Evolutionary conservation across 2,113 vertebrate genomes (phyloP), one percentile per base, ranked within the genome.

Genomic region (Saccopteryx bilineata): DNA sequence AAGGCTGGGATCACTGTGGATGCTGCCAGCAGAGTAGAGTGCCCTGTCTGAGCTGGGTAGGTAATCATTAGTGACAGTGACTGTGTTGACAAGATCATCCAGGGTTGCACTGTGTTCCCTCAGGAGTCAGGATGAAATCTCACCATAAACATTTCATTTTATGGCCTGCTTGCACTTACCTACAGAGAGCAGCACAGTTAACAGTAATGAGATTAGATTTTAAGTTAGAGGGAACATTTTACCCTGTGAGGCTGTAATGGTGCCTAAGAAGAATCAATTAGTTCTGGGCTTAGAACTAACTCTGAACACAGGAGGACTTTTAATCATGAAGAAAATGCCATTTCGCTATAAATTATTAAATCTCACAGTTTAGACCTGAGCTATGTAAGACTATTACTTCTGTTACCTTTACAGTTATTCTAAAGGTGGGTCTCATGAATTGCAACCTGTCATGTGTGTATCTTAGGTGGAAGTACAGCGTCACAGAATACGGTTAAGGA

Each of bases 331-430:
- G n/a, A 66, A 56, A 84, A 65, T 48, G 8, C 18, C 52, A 78
- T 63, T 94, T 72, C 19, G 5, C 48, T 81, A 0, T 85, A 24
- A 46, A 13, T 88, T 60, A 75, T 79, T 85, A 0, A 7, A 48
- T 26, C 54, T 88, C 82, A 89, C 65, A 24, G 18, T 79, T 82
- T 71, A 74, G 96, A 85, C 48, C 13, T 75, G 31, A 19, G 7
- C 31, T 74, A 26, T 58, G 31, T 82, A 61, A 31, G 7, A n/a
- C 63, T 9, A 7, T 28, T 19, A 8, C 18, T 58, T 2, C 6
- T 31, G 1, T 28, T 86, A 46, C 7, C 63, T 85, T 79, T 46
- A 71, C 13, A 86, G 74, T 12, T 63, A 31, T 26, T 63, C 71
- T 50, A 85, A 81, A 84, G 28, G 8, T 39, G 11, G 19, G n/a